phyloP scores from a whole-genome alignment of 2,113 vertebrate genomes.

The Sus scrofa region T2T-Sscrofa CM000817.6:31732501-31733000 shows the following conservation, averaged over 20 bases:
- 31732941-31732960: too few relatives aligned
- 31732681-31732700: not conserved
- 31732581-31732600: not conserved
- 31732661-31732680: not conserved
- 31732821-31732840: not conserved
- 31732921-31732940: too few relatives aligned
- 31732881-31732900: not conserved
- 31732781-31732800: not conserved
- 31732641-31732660: not conserved
- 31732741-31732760: not conserved
- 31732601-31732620: not conserved
- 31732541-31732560: not conserved
- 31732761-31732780: not conserved
- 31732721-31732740: not conserved
- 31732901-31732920: not conserved
- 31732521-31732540: not conserved
- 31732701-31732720: not conserved
- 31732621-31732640: not conserved
- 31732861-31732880: fast-evolving
- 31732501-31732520: not conserved
- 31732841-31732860: not conserved
- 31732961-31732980: too few relatives aligned
- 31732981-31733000: too few relatives aligned
- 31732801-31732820: too few relatives aligned
- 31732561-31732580: not conserved